phyloP scores from a whole-genome alignment of 2,797 vertebrate genomes.

The Stomatorhinus walkeri region DNA sequence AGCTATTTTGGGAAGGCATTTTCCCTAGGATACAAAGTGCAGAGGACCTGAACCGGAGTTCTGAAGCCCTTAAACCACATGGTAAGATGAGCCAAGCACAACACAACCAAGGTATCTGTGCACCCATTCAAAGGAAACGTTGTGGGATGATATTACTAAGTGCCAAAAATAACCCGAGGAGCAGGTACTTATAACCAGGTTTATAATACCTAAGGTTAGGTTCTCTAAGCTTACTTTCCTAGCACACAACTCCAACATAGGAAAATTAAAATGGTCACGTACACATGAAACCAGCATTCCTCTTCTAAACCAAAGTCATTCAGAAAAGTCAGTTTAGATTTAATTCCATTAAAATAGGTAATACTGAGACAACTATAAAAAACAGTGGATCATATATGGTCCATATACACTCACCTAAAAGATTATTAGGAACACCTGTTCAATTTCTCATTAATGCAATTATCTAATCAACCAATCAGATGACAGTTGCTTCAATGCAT shows the following conservation, averaged over 20 bases:
- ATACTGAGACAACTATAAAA: neutral
- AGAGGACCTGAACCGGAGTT: neutral
- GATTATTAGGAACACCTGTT: too few relatives aligned
- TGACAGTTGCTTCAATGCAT: too few relatives aligned
- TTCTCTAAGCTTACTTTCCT: neutral
- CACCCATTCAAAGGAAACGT: neutral
- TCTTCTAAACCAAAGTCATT: neutral
- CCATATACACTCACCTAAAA: neutral
- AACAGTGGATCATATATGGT: neutral
- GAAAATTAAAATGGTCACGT: neutral
- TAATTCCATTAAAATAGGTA: neutral
- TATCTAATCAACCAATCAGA: too few relatives aligned
- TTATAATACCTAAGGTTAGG: neutral
- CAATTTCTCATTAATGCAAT: too few relatives aligned
- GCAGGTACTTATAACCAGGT: neutral
- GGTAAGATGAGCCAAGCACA: neutral
- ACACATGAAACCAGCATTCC: neutral
- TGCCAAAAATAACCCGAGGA: neutral
- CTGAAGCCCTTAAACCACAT: neutral
- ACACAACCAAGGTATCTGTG: neutral
- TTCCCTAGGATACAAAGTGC: neutral
- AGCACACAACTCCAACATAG: neutral
- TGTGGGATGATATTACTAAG: neutral
- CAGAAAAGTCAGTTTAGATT: neutral
- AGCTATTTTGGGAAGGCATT: constrained; percentile 8